A percentile compares a stretch with the other conserved stretches of the same genome.
Evolutionary conservation across 2,113 vertebrate species (phyloP).

Genomic region (Acrocephalus kingi): DNA sequence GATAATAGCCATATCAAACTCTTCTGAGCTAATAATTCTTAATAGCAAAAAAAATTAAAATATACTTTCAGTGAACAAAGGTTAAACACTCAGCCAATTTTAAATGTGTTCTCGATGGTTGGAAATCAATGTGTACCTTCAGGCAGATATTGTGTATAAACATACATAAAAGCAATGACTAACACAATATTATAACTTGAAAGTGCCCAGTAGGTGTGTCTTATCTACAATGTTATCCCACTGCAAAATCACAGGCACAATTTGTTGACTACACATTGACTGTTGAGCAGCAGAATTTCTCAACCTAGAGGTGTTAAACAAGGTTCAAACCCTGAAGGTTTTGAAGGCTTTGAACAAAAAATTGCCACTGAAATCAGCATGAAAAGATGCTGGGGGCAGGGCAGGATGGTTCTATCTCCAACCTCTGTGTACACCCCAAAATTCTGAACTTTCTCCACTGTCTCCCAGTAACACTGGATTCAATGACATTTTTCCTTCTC

Average conservation of each 20-base stretch:
- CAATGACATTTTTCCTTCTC: neutral
- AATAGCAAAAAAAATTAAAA: neutral
- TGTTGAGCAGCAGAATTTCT: slow-evolving; percentile 23
- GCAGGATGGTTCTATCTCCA: neutral
- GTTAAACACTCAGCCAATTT: slow-evolving; percentile 47
- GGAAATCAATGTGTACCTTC: slow-evolving; percentile 45
- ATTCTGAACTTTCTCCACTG: neutral
- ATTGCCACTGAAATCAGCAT: neutral
- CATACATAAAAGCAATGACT: slow-evolving; percentile 55
- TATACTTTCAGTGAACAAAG: slow-evolving; percentile 21
- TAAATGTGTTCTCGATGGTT: neutral
- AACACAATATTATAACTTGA: slow-evolving; percentile 58
- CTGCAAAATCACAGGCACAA: slow-evolving; percentile 41
- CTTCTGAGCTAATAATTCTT: slow-evolving; percentile 21
- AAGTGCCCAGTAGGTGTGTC: slow-evolving; percentile 64
- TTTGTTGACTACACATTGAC: slow-evolving; percentile 39
- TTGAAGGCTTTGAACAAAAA: neutral
- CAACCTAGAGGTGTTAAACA: slow-evolving; percentile 20
- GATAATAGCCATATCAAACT: slow-evolving; percentile 8
- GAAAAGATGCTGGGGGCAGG: neutral
- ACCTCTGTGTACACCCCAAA: neutral
- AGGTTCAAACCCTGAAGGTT: slow-evolving; percentile 6
- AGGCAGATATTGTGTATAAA: slow-evolving; percentile 12
- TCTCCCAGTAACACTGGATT: neutral
- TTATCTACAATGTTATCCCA: slow-evolving; percentile 58